Percentiles rank a stretch among this genome's conserved stretches.
Conservation (phyloP, 2,797 vertebrate species). For the Lagorchestes hirsutus region DNA sequence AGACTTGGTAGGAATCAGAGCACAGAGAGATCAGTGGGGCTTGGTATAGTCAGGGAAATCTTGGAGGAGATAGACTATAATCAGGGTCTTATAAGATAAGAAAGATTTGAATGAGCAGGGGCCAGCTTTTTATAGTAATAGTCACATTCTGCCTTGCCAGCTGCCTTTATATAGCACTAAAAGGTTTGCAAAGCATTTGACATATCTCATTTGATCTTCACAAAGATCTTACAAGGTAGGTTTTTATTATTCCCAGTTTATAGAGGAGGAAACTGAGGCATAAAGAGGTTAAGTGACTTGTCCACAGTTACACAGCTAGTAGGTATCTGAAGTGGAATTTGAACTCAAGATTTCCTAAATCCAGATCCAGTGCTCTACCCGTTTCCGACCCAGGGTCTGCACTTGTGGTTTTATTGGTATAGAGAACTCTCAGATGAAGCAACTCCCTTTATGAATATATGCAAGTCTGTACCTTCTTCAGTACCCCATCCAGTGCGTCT, state of each 20-base stretch:
- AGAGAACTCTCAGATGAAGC: neutral
- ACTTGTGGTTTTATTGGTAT: neutral
- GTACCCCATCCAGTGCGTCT: neutral
- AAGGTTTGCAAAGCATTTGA: neutral
- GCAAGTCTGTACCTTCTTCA: neutral
- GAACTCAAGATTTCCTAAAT: neutral
- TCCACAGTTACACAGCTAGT: neutral
- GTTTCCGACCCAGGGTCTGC: neutral
- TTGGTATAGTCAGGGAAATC: neutral
- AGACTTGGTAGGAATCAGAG: neutral
- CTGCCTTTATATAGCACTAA: neutral
- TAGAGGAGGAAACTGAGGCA: neutral
- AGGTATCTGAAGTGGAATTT: neutral
- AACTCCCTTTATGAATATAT: neutral
- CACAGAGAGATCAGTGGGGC: neutral
- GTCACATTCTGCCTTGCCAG: neutral
- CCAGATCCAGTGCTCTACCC: neutral
- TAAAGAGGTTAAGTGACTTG: neutral
- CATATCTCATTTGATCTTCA: neutral
- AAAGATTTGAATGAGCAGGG: neutral
- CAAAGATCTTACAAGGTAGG: neutral
- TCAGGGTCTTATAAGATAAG: neutral
- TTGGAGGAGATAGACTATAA: neutral
- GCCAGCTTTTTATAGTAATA: neutral
- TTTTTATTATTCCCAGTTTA: neutral